These are phyloP conservation scores for Tetrax tetrax DNA, from an alignment of 2,113 vertebrate genomes.

Conservation along the genomic window DNA sequence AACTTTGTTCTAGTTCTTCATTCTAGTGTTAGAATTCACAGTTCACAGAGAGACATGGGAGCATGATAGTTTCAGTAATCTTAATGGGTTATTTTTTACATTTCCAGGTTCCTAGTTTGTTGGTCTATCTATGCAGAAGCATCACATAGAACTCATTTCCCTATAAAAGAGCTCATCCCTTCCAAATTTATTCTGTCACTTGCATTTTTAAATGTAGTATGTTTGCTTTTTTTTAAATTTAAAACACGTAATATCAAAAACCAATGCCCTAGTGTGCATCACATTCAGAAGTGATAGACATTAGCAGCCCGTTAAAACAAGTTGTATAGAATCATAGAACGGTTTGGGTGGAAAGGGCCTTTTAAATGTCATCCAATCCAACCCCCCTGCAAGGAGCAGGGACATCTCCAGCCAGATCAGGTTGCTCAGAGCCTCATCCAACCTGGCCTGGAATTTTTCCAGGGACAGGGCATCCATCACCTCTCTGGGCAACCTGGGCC, in stretches of 20 bases:
- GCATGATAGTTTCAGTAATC: not conserved
- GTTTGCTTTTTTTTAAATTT: not conserved
- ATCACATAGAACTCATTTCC: not conserved
- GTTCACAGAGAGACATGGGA: rapidly evolving
- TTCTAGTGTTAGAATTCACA: not conserved
- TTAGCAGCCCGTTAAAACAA: not conserved
- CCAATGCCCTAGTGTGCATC: not conserved
- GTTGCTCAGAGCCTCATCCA: too few relatives aligned
- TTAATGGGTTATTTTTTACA: not conserved
- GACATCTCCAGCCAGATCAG: too few relatives aligned
- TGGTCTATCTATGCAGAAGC: not conserved
- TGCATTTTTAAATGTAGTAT: not conserved
- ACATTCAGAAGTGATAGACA: not conserved
- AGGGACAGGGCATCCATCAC: too few relatives aligned
- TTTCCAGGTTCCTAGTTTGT: not conserved
- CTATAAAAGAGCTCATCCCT: not conserved
- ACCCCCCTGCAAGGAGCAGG: too few relatives aligned
- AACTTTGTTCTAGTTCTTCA: not conserved
- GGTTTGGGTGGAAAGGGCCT: too few relatives aligned
- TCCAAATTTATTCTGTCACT: not conserved
- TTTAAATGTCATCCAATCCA: too few relatives aligned
- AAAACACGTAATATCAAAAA: not conserved
- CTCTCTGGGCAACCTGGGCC: too few relatives aligned
- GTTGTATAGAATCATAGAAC: too few relatives aligned
- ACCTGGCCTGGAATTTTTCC: too few relatives aligned